These are phyloP conservation scores for Cyclopterus lumpus DNA, from an alignment of 2,797 vertebrate genomes.

Conservation along the genomic window DNA sequence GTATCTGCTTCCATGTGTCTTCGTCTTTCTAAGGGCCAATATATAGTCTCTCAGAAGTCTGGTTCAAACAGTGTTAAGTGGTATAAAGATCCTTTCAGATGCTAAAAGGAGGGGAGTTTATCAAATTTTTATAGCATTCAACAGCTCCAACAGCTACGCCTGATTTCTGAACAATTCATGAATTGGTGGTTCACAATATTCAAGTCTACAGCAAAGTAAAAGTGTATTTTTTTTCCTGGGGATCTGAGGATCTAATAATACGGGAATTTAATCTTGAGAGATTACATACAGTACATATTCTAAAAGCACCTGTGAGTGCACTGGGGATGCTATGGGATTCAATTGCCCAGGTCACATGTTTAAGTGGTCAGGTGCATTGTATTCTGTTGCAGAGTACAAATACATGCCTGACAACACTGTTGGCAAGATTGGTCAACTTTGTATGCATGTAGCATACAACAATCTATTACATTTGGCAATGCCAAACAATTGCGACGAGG, in stretches of 20 bases:
- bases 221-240: not conserved
- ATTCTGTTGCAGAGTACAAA: not conserved
- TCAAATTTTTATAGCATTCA: conserved; percentile 13
- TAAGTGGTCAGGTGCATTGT: not conserved
- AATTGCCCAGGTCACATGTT: not conserved
- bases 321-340: not conserved
- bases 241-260: conserved; percentile 2
- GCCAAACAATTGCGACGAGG: not conserved
- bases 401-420: not conserved
- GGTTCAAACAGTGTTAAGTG: conserved; percentile 44
- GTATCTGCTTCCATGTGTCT: conserved; percentile 46
- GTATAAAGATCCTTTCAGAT: conserved; percentile 42
- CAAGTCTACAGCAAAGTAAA: not conserved
- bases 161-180: conserved; percentile 6
- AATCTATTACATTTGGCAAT: not conserved
- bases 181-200: conserved; percentile 4
- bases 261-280: not conserved
- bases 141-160: not conserved
- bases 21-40: conserved; percentile 20
- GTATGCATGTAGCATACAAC: not conserved
- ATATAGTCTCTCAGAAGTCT: conserved; percentile 49
- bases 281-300: not conserved
- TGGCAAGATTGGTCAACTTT: not conserved
- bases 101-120: conserved; percentile 25
- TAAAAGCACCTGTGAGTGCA: not conserved